A percentile compares a stretch with the other conserved stretches of the same genome.
phyloP scores from a whole-genome alignment of 2,113 vertebrate genomes.

The Petaurus breviceps region DNA sequence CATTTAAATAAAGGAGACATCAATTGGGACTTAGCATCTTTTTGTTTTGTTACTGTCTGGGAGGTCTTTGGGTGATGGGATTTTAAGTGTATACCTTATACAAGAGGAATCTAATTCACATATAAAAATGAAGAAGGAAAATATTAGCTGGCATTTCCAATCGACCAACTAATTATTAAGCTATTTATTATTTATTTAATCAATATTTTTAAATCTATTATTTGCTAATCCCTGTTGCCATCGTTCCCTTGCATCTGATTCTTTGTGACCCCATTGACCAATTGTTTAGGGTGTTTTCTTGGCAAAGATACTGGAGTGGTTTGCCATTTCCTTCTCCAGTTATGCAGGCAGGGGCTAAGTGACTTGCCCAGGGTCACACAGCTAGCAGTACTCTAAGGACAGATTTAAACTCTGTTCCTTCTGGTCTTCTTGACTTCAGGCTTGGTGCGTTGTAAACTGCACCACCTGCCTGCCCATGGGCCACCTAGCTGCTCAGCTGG shows the following conservation, averaged over 20 bases:
- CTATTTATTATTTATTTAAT: neutral
- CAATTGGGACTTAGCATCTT: neutral
- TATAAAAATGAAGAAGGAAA: neutral
- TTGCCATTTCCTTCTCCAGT: neutral
- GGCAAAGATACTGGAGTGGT: neutral
- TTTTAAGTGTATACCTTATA: neutral
- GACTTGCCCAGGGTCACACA: neutral
- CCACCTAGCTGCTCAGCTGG: neutral
- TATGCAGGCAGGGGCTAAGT: neutral
- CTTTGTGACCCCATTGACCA: too few relatives aligned
- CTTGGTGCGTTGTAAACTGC: neutral
- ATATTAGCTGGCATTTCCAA: neutral
- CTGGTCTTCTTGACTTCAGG: neutral
- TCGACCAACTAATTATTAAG: neutral
- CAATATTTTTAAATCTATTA: neutral
- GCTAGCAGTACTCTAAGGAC: neutral
- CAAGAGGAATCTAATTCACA: neutral
- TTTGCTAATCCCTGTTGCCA: neutral
- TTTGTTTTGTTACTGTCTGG: neutral
- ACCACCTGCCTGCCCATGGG: neutral
- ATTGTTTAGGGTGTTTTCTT: neutral
- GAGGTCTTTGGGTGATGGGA: neutral
- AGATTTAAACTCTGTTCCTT: neutral
- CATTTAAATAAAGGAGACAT: neutral
- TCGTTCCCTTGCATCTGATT: neutral